Evolutionary conservation across 2,797 vertebrate genomes (phyloP).

Genomic region (Selene dorsalis): DNA sequence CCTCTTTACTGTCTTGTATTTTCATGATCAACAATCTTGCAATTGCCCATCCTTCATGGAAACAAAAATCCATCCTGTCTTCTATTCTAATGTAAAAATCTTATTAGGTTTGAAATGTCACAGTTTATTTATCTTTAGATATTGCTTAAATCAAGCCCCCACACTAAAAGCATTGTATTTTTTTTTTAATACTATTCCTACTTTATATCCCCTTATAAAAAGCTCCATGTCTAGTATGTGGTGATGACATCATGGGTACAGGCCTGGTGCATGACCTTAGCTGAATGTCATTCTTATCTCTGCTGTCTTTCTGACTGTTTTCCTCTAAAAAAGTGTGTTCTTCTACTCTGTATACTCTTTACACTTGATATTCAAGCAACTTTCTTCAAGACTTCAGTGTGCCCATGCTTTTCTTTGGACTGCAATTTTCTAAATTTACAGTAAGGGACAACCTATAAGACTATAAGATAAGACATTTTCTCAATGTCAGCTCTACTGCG

Average conservation of each 20-base stretch:
- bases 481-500: conserved; percentile 50
- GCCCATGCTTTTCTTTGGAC: neutral
- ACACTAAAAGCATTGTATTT: conserved; percentile 26
- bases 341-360: neutral
- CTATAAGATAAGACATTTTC: conserved; percentile 50
- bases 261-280: conserved; percentile 24
- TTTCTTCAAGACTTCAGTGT: neutral
- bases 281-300: conserved; percentile 42
- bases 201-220: conserved; percentile 15
- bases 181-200: neutral
- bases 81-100: neutral
- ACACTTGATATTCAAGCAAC: neutral
- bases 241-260: conserved; percentile 24
- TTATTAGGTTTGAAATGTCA: conserved; percentile 4
- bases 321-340: neutral
- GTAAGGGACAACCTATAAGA: conserved; percentile 14
- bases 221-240: conserved; percentile 3
- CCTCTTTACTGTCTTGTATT: neutral
- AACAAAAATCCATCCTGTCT: neutral
- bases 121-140: conserved; percentile 13
- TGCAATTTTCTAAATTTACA: conserved; percentile 23
- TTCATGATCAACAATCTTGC: neutral
- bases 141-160: neutral
- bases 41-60: no score
- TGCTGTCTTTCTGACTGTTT: neutral